Base-by-base conservation (phyloP, 2,888 invertebrate genomes). In the Amorpha juglandis region DNA sequence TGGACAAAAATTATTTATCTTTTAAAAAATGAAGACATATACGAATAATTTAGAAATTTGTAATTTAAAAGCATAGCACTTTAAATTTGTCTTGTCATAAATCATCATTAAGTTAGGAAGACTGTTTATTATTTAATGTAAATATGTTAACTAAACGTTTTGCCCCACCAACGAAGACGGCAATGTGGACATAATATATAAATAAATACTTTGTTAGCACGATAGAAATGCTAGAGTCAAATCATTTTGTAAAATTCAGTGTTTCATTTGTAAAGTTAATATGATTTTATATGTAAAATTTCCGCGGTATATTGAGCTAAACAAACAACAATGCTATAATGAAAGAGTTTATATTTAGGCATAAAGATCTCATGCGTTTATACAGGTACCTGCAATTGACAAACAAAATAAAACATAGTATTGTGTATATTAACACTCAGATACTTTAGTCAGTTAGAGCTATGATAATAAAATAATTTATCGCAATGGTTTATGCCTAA, bases 1-100 rank as follows among this genome's bases (percentile, higher is more conserved):
- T 83, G 69, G 79, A 83, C 81, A 80, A 77, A 84, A 88, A 89
- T 88, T 89, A 90, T 91, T 88, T 87, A 85, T 88, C 78, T 71
- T 82, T 80, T 81, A 79, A 84, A 84, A 69, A 69, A 75, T 80
- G 75, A 77, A 76, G 82, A 83, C 80, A 81, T 78, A 79, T 80
- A 80, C 35, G 9, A 50, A 42, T 58, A 58, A 58, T 58, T 42
- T 58, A 19, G 38, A 58, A 38, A 19, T 42, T 42, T 38, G 19
- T 38, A 58, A 38, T 58, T 58, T 4, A 42, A 19, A 38, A 38
- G 38, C 19, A 58, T 38, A 38, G 38, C 71, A 74, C 76, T 75
- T 76, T 72, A 72, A 74, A 75, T 74, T 77, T 76, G 63, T 66
- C 53, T 62, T 63, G 50, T 58, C 70, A 71, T 68, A 62, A 63